Evolutionary conservation across 2,113 vertebrate species (phyloP).

Genomic region (Pica pica): DNA sequence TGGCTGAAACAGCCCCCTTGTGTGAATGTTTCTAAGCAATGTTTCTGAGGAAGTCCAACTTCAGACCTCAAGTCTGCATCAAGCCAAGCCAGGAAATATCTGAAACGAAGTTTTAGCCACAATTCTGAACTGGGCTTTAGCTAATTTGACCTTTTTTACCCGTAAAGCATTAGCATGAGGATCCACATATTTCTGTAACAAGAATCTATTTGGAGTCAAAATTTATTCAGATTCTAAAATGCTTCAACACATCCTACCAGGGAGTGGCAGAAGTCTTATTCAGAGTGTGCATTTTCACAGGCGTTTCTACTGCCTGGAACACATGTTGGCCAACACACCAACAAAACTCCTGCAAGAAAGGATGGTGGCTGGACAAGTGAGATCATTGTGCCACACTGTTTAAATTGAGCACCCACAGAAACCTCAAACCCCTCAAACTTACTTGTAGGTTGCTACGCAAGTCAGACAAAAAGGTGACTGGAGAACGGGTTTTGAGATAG

Average conservation of each 20-base stretch:
- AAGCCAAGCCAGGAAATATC: neutral
- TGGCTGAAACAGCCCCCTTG: rapidly evolving
- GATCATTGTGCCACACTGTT: neutral
- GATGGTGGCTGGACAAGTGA: neutral
- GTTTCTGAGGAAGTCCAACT: neutral
- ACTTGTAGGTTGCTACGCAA: constrained; percentile 97
- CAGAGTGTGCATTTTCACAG: neutral
- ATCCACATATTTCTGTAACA: neutral
- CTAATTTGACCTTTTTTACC: neutral
- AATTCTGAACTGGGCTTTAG: neutral
- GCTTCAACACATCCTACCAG: neutral
- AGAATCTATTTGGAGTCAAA: neutral
- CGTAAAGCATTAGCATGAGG: neutral
- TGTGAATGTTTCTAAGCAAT: neutral
- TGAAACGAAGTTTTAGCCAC: neutral
- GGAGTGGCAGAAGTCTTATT: neutral
- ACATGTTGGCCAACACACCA: neutral
- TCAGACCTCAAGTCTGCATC: neutral
- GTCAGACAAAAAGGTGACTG: constrained; percentile 96
- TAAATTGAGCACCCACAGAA: neutral
- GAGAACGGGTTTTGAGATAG: constrained; percentile 97
- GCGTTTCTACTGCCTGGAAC: neutral
- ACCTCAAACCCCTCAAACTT: neutral
- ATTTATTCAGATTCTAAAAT: neutral
- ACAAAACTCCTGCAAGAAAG: neutral